Evolutionary conservation across 1,140 invertebrate species (phyloP).

Genomic region (Drusus annulatus): DNA sequence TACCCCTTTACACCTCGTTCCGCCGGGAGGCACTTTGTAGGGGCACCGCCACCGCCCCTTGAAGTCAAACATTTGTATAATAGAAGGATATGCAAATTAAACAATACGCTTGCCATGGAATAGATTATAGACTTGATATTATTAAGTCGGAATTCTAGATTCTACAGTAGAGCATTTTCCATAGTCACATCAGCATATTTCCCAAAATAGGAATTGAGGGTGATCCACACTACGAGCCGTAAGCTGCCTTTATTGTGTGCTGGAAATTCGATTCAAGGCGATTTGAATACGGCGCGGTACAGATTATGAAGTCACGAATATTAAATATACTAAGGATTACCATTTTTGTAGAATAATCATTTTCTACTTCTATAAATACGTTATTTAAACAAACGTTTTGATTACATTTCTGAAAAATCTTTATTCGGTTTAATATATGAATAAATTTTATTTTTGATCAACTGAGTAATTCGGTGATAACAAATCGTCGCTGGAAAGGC

Average conservation of each 20-base stretch:
- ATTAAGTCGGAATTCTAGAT: not conserved
- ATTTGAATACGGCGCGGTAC: constrained; percentile 10
- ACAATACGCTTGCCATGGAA: constrained; percentile 23
- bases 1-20: no score
- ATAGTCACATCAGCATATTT: constrained; percentile 23
- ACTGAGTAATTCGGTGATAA: no score
- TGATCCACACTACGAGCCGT: not conserved
- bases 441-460: no score
- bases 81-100: constrained; percentile 33
- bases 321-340: constrained; percentile 6
- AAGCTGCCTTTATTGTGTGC: constrained; percentile 4
- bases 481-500: no score
- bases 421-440: no score
- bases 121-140: constrained; percentile 30
- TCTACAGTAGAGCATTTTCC: constrained; percentile 25
- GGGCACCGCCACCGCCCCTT: not conserved
- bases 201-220: not conserved
- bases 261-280: constrained; percentile 6
- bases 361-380: not conserved
- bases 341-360: constrained; percentile 12
- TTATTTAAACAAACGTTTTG: no score
- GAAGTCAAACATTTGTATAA: constrained; percentile 27
- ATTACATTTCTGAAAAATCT: no score
- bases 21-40: no score
- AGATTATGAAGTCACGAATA: constrained; percentile 5